Percentiles rank a stretch among this genome's conserved stretches.
Evolutionary conservation across 2,888 invertebrate species (phyloP).

Genomic region (Aphidius colemani): DNA sequence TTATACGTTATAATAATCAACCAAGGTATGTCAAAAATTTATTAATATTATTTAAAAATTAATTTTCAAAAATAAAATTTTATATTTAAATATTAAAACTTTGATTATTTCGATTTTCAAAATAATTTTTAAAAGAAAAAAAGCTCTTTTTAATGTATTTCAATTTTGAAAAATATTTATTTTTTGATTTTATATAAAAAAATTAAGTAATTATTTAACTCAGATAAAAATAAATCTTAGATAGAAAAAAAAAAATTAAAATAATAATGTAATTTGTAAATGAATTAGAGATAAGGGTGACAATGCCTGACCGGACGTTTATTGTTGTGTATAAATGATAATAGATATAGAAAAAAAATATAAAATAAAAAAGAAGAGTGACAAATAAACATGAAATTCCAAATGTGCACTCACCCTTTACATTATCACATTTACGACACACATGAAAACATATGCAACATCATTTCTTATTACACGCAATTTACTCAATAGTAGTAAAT

Average conservation of each 20-base stretch:
- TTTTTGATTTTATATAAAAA: no score
- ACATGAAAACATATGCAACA: constrained; percentile 11
- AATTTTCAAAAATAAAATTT: no score
- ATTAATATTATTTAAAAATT: no score
- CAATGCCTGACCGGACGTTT: constrained; percentile 35
- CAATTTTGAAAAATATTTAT: no score
- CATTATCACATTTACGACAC: constrained; percentile 45
- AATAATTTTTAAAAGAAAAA: no score
- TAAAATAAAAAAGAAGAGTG: constrained; percentile 24
- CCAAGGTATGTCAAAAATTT: no score
- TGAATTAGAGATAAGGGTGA: no score
- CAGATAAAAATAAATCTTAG: not conserved
- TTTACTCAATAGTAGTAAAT: not conserved
- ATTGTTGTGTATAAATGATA: constrained; percentile 35
- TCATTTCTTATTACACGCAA: constrained; percentile 1
- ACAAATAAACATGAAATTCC: constrained; percentile 46
- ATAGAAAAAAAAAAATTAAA: constrained; percentile 1
- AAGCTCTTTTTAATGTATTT: no score
- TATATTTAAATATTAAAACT: no score
- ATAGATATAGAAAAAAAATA: constrained; percentile 30
- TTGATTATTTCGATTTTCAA: no score
- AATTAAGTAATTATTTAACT: no score
- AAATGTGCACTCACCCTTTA: constrained; percentile 56
- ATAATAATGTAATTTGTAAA: not conserved
- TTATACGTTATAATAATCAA: no score